Evolutionary conservation across 2,113 vertebrate species (phyloP).

Genomic region (Lutjanus erythropterus): DNA sequence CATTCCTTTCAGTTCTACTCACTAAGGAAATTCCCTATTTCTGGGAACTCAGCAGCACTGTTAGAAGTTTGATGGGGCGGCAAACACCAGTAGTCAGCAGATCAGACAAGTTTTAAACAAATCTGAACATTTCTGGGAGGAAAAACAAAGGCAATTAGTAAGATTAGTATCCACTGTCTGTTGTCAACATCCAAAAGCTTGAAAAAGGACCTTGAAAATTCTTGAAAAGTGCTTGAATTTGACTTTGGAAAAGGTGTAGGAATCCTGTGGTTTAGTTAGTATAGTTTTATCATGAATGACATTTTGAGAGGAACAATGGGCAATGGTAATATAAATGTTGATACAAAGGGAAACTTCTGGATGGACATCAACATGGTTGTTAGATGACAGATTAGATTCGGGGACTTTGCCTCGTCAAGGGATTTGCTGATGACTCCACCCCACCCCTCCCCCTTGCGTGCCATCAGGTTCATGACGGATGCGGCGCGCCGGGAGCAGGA

Average conservation of each 20-base stretch:
- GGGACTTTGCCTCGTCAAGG: too few relatives aligned
- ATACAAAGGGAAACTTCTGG: not conserved
- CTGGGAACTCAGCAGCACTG: not conserved
- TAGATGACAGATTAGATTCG: not conserved
- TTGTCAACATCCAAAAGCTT: not conserved
- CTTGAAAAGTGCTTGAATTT: too few relatives aligned
- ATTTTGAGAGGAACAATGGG: not conserved
- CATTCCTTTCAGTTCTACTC: not conserved
- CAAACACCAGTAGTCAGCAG: not conserved
- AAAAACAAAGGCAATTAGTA: not conserved
- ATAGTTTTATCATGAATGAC: not conserved
- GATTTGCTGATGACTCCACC: not conserved
- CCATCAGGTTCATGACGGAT: conserved; percentile 96
- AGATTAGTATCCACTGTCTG: too few relatives aligned
- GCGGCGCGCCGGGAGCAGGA: conserved; percentile 98
- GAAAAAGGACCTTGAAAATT: too few relatives aligned
- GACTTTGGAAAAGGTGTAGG: too few relatives aligned
- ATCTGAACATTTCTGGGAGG: not conserved
- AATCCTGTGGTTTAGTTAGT: not conserved
- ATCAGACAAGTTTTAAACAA: not conserved
- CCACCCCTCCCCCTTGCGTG: rapidly evolving
- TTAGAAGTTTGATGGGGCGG: not conserved
- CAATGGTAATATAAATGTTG: not conserved
- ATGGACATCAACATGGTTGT: not conserved
- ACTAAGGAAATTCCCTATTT: not conserved